Evolutionary conservation across 2,797 vertebrate genomes (phyloP), one percentile per base, ranked within the genome.

Genomic region (Phoebastria nigripes): DNA sequence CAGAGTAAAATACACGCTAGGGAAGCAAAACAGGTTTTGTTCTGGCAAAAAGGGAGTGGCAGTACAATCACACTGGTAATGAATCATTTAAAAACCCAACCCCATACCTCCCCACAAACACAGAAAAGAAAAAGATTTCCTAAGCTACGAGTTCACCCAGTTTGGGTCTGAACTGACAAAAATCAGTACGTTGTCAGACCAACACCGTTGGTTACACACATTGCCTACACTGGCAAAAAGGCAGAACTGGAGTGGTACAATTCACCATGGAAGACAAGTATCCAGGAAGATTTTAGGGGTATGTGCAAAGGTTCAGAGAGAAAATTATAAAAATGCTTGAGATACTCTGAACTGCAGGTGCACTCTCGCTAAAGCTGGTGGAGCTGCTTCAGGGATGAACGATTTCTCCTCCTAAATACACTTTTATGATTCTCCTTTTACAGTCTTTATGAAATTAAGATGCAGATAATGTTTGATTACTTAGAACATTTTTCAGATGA

Each of bases 21-120:
- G 66, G 88, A 79, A 82, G 88, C 26, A 89, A 93, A 96, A 90
- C 92, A 87, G 83, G 93, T 95, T 90, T 87, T 80, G 49, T 67
- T 84, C 78, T 56, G 13, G 71, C 41, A 56, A 74, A 85, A 92
- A 87, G 89, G 94, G 94, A 97, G 94, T n/a, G 90, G 83, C 71
- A 35, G 29, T 65, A 83, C 41, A 92, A 87, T 83, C 66, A 49
- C 33, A 25, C 1, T 26, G 44, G 37, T 25, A 73, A 95, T 83
- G 78, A 93, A 72, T 58, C 77, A 80, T 26, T 52, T 52, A 42
- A 67, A 70, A 84, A 65, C 19, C 19, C 49, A 89, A 31, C 15
- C 52, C 52, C 42, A 29, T 14, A 25, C 9, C n/a, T 35, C 46
- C 47, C 18, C 52, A 81, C 47, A 82, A 62, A 39, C 58, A 72